Conservation (phyloP, 2,888 invertebrate species). For the Oscheius sp. region DNA sequence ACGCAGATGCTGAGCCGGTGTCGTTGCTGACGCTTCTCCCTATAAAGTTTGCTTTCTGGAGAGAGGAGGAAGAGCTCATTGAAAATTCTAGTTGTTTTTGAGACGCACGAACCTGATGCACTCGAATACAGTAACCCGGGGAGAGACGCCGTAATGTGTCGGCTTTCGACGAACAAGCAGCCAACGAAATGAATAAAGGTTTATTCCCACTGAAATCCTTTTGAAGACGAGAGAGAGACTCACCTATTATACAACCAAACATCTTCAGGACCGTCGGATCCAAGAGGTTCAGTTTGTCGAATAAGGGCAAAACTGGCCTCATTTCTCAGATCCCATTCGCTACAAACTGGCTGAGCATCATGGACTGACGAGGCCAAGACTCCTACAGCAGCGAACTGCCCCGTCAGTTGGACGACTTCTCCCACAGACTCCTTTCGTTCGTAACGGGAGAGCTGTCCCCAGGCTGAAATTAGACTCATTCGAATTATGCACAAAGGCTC, state of each 20-base stretch:
- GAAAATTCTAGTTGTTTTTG: neutral
- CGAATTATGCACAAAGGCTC: slow-evolving; percentile 19
- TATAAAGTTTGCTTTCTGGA: neutral
- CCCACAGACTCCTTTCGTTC: slow-evolving; percentile 65
- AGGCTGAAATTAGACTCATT: slow-evolving; percentile 52
- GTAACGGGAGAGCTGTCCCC: slow-evolving; percentile 66
- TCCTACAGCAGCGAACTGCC: slow-evolving; percentile 61
- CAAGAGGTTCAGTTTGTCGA: slow-evolving; percentile 60
- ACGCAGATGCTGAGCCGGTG: slow-evolving; percentile 17
- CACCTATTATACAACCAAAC: slow-evolving; percentile 69
- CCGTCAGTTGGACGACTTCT: slow-evolving; percentile 62
- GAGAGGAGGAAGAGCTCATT: neutral
- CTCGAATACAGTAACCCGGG: slow-evolving; percentile 68
- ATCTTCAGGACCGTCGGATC: slow-evolving; percentile 62
- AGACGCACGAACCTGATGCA: slow-evolving; percentile 52
- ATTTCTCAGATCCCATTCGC: slow-evolving; percentile 63
- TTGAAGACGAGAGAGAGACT: neutral
- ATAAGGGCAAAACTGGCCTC: slow-evolving; percentile 66
- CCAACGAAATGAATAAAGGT: slow-evolving; percentile 63
- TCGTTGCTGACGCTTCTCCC: slow-evolving; percentile 23
- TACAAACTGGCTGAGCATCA: slow-evolving; percentile 66
- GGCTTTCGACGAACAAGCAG: slow-evolving; percentile 47
- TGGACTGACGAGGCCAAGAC: slow-evolving; percentile 55
- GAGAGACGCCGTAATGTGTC: slow-evolving; percentile 65
- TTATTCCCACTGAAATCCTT: slow-evolving; percentile 61